Conservation (phyloP, 2,113 vertebrate species). For the Bungarus multicinctus region DNA sequence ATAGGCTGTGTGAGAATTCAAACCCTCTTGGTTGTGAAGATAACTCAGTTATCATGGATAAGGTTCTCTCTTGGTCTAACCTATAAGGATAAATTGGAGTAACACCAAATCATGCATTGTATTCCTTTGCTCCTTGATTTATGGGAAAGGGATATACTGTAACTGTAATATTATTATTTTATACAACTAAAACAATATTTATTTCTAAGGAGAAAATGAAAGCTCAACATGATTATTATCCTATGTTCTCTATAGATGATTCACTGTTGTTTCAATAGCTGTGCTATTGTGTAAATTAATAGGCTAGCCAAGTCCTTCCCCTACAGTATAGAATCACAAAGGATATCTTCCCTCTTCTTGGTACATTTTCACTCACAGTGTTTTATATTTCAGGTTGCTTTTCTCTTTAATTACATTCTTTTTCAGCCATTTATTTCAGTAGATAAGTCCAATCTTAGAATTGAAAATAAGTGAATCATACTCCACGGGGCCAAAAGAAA, state of each 20-base stretch:
- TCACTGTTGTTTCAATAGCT: neutral
- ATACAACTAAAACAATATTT: neutral
- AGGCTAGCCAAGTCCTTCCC: neutral
- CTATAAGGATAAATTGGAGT: neutral
- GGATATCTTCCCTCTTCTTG: neutral
- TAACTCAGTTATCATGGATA: too few relatives aligned
- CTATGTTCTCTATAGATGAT: neutral
- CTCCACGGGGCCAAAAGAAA: neutral
- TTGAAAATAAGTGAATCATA: neutral
- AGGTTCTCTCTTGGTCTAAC: too few relatives aligned
- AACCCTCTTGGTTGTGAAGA: too few relatives aligned
- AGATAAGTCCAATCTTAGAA: neutral
- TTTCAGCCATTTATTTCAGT: neutral
- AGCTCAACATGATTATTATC: neutral
- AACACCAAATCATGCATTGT: neutral
- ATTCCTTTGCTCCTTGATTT: neutral
- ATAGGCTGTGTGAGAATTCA: too few relatives aligned
- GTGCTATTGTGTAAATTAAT: neutral
- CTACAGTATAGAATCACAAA: neutral
- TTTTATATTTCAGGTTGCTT: neutral
- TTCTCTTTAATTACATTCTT: neutral
- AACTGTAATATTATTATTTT: neutral
- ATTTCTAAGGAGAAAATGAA: neutral
- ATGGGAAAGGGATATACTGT: neutral
- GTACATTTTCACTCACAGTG: neutral